Evolutionary conservation across 2,113 vertebrate genomes (phyloP).

Genomic region (Petaurus breviceps): DNA sequence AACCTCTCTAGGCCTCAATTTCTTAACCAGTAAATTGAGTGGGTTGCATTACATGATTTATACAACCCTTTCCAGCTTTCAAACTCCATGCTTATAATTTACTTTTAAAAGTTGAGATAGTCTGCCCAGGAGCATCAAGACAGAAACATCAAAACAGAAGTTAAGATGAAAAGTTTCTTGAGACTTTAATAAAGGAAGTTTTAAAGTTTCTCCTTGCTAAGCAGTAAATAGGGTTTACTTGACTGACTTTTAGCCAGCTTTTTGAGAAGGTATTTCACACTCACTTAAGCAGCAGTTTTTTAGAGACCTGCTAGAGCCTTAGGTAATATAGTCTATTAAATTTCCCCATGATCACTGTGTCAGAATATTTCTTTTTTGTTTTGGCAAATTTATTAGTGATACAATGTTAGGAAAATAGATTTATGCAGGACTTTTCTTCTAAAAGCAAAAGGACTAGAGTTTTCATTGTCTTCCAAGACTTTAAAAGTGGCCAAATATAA

Average conservation of each 20-base stretch:
- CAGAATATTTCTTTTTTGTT: not conserved
- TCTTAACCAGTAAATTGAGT: not conserved
- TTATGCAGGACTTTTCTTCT: not conserved
- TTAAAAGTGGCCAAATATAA: not conserved
- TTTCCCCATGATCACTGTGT: not conserved
- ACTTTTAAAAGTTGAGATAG: not conserved
- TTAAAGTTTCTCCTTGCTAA: not conserved
- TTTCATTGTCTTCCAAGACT: not conserved
- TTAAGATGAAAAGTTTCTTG: not conserved
- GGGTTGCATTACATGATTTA: too few species aligned
- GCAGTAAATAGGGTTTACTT: conserved; percentile 20
- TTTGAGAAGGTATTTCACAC: not conserved
- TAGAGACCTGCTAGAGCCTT: not conserved
- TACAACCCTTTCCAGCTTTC: too few species aligned
- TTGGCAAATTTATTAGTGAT: not conserved
- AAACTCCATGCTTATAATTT: not conserved
- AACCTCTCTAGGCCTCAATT: not conserved
- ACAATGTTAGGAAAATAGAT: conserved; percentile 7
- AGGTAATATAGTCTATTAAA: not conserved
- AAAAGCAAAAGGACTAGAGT: not conserved
- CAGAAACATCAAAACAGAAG: not conserved
- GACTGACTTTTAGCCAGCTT: not conserved
- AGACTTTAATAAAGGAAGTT: not conserved
- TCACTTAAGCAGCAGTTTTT: not conserved
- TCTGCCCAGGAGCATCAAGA: not conserved